These are phyloP conservation scores for Pristionchus entomophagus DNA, from an alignment of 2,888 invertebrate species.

Conservation along the genomic window DNA sequence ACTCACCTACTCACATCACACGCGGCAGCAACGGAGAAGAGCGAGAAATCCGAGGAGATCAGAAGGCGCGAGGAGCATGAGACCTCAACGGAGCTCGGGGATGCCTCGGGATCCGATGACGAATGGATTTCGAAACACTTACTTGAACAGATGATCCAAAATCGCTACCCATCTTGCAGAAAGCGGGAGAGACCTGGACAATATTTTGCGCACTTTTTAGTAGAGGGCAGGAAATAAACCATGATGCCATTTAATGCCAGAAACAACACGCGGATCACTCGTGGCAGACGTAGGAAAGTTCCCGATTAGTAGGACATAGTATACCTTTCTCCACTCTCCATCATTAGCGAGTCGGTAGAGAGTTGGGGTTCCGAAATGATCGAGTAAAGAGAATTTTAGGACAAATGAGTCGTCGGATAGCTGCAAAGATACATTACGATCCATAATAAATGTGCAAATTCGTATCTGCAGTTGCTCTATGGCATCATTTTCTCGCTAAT, in stretches of 20 bases:
- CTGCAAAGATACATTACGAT: neutral
- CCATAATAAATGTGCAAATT: too few species aligned
- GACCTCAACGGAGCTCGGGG: neutral
- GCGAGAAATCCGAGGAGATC: neutral
- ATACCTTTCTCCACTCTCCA: conserved; percentile 6
- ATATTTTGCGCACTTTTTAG: neutral
- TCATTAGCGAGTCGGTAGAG: neutral
- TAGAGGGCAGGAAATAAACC: too few species aligned
- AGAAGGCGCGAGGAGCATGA: conserved; percentile 9
- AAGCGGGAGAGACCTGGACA: neutral
- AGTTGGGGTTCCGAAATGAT: neutral
- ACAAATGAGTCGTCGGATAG: neutral
- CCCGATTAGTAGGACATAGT: neutral
- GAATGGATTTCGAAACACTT: neutral
- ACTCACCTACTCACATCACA: conserved; percentile 3
- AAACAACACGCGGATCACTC: too few species aligned
- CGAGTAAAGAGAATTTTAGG: neutral
- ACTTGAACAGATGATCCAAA: neutral
- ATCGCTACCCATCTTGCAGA: neutral
- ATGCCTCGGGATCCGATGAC: neutral
- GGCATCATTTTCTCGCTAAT: neutral
- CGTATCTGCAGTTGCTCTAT: neutral
- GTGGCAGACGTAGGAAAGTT: neutral
- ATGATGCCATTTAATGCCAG: too few species aligned
- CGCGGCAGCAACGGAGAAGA: neutral